A percentile compares a stretch with the other conserved stretches of the same genome.
These are phyloP conservation scores for Bostrychus sinensis DNA, from an alignment of 2,113 vertebrate species.

Conservation along the genomic window DNA sequence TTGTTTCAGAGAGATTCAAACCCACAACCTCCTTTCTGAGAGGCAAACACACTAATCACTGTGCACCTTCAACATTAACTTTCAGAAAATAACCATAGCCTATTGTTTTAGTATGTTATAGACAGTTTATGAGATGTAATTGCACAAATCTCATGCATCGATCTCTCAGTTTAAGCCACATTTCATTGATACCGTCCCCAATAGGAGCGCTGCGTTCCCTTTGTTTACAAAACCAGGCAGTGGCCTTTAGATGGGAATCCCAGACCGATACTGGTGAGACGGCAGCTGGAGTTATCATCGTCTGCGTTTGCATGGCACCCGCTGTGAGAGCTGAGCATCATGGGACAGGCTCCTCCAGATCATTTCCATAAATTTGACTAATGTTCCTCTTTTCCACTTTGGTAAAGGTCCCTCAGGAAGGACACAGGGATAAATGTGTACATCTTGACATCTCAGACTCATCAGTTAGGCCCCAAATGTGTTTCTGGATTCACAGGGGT, in stretches of 20 bases:
- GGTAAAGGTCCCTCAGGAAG: constrained; percentile 60
- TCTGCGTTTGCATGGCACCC: constrained; percentile 68
- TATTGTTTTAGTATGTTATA: neutral
- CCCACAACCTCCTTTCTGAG: too few species aligned
- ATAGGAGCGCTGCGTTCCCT: constrained; percentile 35
- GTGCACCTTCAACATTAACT: neutral
- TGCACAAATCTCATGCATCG: too few species aligned
- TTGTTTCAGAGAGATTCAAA: too few species aligned
- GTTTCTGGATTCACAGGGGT: constrained; percentile 61
- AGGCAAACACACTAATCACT: neutral
- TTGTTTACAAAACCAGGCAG: constrained; percentile 56
- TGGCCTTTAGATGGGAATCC: constrained; percentile 72
- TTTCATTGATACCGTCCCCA: constrained; percentile 41
- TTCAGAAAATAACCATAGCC: neutral
- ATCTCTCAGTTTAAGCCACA: constrained; percentile 38
- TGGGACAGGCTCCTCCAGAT: constrained; percentile 58
- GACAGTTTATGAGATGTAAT: too few species aligned
- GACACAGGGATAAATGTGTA: constrained; percentile 51
- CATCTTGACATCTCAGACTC: constrained; percentile 63
- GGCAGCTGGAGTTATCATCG: constrained; percentile 75
- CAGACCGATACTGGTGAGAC: constrained; percentile 57
- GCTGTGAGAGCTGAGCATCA: constrained; percentile 55
- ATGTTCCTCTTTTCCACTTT: constrained; percentile 73
- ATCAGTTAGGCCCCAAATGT: constrained; percentile 86
- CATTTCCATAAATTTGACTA: constrained; percentile 81